These are phyloP conservation scores for Seira musarum DNA, from an alignment of 2,888 invertebrate genomes.

Conservation along the genomic window DNA sequence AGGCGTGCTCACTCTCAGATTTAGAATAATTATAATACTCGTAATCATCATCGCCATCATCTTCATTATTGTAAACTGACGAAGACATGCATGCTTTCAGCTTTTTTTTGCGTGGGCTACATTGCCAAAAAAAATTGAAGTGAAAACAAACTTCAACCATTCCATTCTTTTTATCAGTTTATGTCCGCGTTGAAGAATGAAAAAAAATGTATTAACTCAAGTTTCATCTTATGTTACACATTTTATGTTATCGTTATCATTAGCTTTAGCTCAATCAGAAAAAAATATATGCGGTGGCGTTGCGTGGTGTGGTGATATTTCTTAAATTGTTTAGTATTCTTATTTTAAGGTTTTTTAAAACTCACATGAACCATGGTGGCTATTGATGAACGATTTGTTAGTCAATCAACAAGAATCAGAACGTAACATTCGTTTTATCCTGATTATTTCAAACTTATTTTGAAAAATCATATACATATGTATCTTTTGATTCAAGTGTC, in stretches of 20 bases:
- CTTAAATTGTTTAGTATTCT: no score
- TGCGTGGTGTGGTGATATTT: no score
- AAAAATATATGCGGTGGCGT: no score
- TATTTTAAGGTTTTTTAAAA: no score
- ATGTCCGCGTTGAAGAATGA: not conserved
- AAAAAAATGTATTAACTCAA: not conserved
- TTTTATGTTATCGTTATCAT: no score
- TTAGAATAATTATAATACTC: not conserved
- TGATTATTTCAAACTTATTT: not conserved
- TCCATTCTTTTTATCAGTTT: not conserved
- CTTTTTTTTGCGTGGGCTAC: not conserved
- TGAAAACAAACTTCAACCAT: not conserved
- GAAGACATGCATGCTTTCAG: not conserved
- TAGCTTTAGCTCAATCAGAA: no score
- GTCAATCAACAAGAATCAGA: slow-evolving; percentile 53
- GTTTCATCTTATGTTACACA: not conserved
- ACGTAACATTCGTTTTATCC: slow-evolving; percentile 46
- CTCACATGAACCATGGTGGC: no score
- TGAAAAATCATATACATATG: no score
- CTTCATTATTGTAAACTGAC: not conserved
- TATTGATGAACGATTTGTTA: no score
- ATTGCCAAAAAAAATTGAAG: not conserved
- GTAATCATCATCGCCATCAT: not conserved
- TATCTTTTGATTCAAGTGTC: no score
- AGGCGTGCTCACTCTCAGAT: not conserved